phyloP scores from a whole-genome alignment of 1,140 invertebrate species.

The Adoxophyes honmai region DNA sequence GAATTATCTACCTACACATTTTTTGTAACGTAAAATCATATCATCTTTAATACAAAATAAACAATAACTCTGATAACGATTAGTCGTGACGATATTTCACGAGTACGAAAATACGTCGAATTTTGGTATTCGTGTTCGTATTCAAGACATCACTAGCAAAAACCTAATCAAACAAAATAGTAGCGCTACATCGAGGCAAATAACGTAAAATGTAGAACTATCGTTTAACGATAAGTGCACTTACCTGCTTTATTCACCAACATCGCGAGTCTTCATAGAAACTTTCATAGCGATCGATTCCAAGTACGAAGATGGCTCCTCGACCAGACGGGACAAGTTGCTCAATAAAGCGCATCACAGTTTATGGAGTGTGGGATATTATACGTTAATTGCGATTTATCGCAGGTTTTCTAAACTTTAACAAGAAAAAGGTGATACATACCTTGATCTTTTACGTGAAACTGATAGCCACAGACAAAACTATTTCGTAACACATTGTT shows the following conservation, averaged over 20 bases:
- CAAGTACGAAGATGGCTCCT: constrained; percentile 6
- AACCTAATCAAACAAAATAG: neutral
- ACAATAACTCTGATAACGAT: too few relatives aligned
- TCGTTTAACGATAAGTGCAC: neutral
- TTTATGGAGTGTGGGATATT: neutral
- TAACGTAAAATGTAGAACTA: neutral
- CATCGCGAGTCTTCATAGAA: neutral
- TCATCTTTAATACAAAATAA: too few relatives aligned
- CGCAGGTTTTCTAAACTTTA: neutral
- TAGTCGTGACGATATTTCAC: too few relatives aligned
- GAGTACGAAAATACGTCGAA: too few relatives aligned
- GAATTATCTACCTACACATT: too few relatives aligned
- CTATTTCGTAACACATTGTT: too few relatives aligned
- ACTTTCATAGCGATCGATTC: neutral
- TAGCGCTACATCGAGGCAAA: neutral
- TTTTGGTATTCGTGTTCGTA: too few relatives aligned
- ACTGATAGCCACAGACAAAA: too few relatives aligned
- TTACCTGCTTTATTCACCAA: neutral
- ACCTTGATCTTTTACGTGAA: too few relatives aligned
- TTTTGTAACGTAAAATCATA: too few relatives aligned
- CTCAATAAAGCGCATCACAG: neutral
- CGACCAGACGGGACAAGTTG: neutral
- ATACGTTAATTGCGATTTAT: neutral
- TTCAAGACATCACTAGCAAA: too few relatives aligned
- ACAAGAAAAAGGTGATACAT: too few relatives aligned